These are phyloP conservation scores for Noturus placidus DNA, from an alignment of 2,113 vertebrate species.

Conservation along the genomic window DNA sequence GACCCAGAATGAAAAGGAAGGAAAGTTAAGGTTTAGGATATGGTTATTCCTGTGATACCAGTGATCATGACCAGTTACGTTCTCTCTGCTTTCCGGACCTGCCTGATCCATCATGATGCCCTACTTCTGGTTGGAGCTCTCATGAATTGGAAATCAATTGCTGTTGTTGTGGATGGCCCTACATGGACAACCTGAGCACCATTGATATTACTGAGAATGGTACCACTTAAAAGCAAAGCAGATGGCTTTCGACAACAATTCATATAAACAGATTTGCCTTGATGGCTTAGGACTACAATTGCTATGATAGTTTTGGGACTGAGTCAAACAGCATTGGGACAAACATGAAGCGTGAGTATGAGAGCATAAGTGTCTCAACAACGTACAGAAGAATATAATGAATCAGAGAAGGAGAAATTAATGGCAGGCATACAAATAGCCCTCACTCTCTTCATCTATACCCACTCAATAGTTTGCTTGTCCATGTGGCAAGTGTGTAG, in stretches of 20 bases:
- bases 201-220: too few species aligned
- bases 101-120: too few species aligned
- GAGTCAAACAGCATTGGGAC: background rate
- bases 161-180: too few species aligned
- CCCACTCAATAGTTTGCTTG: constrained; percentile 32
- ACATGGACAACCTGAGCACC: too few species aligned
- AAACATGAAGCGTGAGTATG: background rate
- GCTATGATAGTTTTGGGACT: background rate
- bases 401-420: background rate
- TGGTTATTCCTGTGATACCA: background rate
- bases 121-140: too few species aligned
- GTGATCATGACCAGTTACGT: too few species aligned
- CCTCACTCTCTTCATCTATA: constrained; percentile 11
- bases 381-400: background rate
- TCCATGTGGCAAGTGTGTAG: constrained; percentile 26
- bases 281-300: too few species aligned
- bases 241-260: too few species aligned
- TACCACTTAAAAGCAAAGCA: too few species aligned
- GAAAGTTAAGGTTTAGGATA: background rate
- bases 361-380: background rate
- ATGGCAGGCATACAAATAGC: background rate
- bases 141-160: too few species aligned
- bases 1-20: background rate
- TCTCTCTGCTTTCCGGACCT: too few species aligned
- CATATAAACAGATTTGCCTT: too few species aligned